Evolutionary conservation across 2,888 invertebrate species (phyloP), one percentile per base, ranked within the genome.

Genomic region (Microctonus aethiopoides): DNA sequence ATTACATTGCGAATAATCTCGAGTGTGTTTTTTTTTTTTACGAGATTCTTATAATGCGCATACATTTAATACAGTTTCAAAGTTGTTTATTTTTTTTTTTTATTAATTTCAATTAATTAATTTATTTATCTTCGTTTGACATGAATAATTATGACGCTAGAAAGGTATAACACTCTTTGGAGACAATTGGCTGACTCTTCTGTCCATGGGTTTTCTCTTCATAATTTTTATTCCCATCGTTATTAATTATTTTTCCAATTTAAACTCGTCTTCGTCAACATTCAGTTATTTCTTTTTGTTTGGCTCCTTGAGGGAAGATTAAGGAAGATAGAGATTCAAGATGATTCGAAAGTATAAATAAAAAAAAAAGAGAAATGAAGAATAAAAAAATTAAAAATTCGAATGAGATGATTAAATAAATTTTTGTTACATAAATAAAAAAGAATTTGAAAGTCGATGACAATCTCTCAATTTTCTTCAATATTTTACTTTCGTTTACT

Each of bases 121-220:
- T 39, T 60, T 51, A 64, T 67, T 65, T 54, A n/a, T n/a, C 34
- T 67, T 59, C 16, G 26, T 39, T 72, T 68, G 69, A 72, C 59
- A 66, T 71, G 65, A 66, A 68, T 67, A 59, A 54, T 32, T 41
- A 65, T 56, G 32, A 57, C 61, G 36, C 22, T 78, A 79, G 78
- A 80, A 79, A 79, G 76, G n/a, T 78, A 77, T 77, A 77, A 78
- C 76, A 78, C 78, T 80, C 80, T 80, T 81, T 81, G 80, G 80
- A 79, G 79, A 72, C 75, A 74, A 78, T 77, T 76, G 76, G 77
- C 74, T 74, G 67, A 72, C 71, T 72, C 65, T 65, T 68, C 59
- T 56, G 68, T 70, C 72, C 65, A 72, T 70, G 72, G 74, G 75
- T n/a, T 56, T n/a, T 16, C 51, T 67, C 11, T 57, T 46, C 41